phyloP scores from a whole-genome alignment of 1,140 invertebrate genomes.

The Leptinotarsa texana region DNA sequence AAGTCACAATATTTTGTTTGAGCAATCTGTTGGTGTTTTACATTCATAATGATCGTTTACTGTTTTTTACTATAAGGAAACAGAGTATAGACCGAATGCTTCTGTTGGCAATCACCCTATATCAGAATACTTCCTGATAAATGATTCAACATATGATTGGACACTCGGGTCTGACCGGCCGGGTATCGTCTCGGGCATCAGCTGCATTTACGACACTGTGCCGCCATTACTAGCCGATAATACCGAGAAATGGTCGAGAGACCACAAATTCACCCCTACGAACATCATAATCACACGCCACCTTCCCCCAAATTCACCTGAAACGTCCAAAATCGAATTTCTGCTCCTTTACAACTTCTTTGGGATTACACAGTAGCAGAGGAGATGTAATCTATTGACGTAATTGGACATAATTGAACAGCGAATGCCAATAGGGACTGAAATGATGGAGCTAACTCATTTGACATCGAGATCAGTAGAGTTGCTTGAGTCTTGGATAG shows the following conservation, averaged over 20 bases:
- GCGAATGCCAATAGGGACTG: constrained; percentile 24
- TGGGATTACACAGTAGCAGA: constrained; percentile 28
- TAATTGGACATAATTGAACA: constrained; percentile 33
- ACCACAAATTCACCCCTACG: constrained; percentile 12
- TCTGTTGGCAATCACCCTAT: constrained; percentile 7
- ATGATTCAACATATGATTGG: constrained; percentile 23
- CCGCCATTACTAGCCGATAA: constrained; percentile 22
- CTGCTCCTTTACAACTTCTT: constrained; percentile 30
- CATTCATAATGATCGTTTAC: too few species aligned
- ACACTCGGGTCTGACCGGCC: constrained; percentile 10
- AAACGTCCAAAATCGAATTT: constrained; percentile 29
- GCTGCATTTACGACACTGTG: constrained; percentile 23
- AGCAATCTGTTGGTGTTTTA: too few species aligned
- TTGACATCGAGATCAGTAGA: constrained; percentile 14
- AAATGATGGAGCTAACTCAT: constrained; percentile 21
- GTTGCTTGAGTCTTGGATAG: too few species aligned
- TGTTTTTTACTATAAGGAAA: not conserved
- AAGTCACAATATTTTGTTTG: too few species aligned
- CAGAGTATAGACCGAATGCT: not conserved
- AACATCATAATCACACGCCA: constrained; percentile 29
- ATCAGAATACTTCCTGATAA: constrained; percentile 8
- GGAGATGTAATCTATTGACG: constrained; percentile 29
- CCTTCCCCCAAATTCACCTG: constrained; percentile 25
- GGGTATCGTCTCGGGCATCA: not conserved
- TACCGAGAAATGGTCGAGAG: constrained; percentile 14